Evolutionary conservation across 2,888 invertebrate species (phyloP).

Genomic region (Gisinianus flammeolus): DNA sequence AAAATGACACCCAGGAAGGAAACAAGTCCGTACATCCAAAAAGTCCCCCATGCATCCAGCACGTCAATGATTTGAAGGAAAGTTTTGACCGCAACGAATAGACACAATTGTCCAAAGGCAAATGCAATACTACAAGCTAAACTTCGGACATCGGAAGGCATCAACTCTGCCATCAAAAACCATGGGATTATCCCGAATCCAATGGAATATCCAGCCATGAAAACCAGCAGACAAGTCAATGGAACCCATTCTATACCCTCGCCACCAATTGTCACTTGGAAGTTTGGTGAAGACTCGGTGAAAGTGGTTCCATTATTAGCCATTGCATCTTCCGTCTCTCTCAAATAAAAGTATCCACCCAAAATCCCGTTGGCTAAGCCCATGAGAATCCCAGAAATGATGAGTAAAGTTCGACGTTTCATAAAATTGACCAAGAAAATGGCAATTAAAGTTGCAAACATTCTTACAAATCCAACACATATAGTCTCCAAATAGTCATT

Average conservation of each 20-base stretch:
- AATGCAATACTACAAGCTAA: conserved; percentile 53
- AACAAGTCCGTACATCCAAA: conserved; percentile 53
- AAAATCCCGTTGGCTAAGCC: conserved; percentile 47
- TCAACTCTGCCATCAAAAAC: conserved; percentile 55
- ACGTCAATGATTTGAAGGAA: conserved; percentile 51
- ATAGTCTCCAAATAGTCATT: conserved; percentile 57
- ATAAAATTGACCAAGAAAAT: conserved; percentile 56
- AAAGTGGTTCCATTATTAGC: conserved; percentile 18
- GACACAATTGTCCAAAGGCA: conserved; percentile 51
- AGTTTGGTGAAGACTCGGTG: neutral
- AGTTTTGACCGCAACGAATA: conserved; percentile 55
- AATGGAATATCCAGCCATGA: conserved; percentile 54
- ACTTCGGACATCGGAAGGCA: conserved; percentile 53
- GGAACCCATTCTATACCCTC: conserved; percentile 56
- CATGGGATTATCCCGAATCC: conserved; percentile 56
- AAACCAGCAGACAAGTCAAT: conserved; percentile 50
- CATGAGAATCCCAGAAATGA: conserved; percentile 53
- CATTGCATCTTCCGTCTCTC: conserved; percentile 47
- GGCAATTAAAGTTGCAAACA: conserved; percentile 54
- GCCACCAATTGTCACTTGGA: conserved; percentile 14
- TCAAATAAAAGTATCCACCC: conserved; percentile 53
- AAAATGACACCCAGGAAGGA: conserved; percentile 49
- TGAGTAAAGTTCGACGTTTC: conserved; percentile 48
- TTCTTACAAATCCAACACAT: conserved; percentile 53
- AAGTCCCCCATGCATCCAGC: conserved; percentile 55